Conservation (phyloP, 2,113 vertebrate genomes). For the Cyanoliseus patagonus region DNA sequence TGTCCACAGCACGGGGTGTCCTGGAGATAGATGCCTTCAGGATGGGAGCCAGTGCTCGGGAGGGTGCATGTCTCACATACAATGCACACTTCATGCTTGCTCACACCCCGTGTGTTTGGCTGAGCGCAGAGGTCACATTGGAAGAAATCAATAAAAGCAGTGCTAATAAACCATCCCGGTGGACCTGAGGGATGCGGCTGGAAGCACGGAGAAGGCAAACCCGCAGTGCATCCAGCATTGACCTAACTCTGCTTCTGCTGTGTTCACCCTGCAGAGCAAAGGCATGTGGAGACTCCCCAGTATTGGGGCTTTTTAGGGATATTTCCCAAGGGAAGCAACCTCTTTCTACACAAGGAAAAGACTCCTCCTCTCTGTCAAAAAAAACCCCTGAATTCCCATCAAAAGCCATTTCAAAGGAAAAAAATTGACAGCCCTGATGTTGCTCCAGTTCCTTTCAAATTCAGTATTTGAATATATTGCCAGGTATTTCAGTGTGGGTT, state of each 20-base stretch:
- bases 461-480: background rate
- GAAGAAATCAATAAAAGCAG: slow-evolving; percentile 11
- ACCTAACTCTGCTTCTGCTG: background rate
- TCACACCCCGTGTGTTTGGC: fast-evolving
- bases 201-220: background rate
- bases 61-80: fast-evolving
- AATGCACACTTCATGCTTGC: fast-evolving
- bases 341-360: background rate
- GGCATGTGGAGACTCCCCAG: background rate
- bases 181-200: background rate
- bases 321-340: background rate
- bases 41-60: background rate
- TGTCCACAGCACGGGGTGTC: background rate
- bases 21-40: background rate
- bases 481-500: fast-evolving
- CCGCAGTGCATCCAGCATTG: background rate
- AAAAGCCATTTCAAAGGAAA: background rate
- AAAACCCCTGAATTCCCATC: background rate
- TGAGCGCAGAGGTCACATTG: background rate
- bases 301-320: fast-evolving
- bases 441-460: background rate
- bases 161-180: background rate
- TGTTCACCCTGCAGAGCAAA: background rate
- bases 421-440: background rate
- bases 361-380: background rate